These are phyloP conservation scores for Strigops habroptila DNA, from an alignment of 2,113 vertebrate genomes.

Conservation along the genomic window DNA sequence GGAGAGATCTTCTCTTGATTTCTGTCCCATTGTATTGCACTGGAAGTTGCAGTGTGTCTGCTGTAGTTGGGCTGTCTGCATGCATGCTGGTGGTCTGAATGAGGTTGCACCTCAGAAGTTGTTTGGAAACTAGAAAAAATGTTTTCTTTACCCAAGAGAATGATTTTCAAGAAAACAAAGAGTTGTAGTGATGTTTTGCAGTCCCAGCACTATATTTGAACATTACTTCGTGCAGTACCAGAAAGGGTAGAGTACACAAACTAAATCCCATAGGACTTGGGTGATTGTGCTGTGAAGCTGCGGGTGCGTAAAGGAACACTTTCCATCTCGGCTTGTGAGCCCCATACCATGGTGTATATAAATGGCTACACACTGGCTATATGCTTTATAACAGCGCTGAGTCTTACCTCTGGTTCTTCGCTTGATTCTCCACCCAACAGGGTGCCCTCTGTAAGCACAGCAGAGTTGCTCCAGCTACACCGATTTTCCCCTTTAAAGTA, in stretches of 20 bases:
- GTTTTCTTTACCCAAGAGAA: background rate
- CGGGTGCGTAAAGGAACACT: background rate
- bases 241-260: fast-evolving
- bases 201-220: background rate
- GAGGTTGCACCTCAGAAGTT: background rate
- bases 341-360: background rate
- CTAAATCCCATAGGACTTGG: background rate
- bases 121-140: background rate
- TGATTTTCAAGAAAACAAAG: background rate
- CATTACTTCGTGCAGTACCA: fast-evolving
- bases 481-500: background rate
- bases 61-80: background rate
- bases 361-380: background rate
- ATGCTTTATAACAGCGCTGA: background rate
- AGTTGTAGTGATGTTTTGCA: background rate
- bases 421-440: background rate
- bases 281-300: background rate
- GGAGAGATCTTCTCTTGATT: background rate
- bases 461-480: background rate
- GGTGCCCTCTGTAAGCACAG: background rate
- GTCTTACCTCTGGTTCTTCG: background rate
- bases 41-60: background rate
- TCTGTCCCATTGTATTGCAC: background rate
- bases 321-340: background rate
- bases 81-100: background rate